Base-by-base conservation (phyloP, 2,113 vertebrate genomes). In the Astur gentilis region DNA sequence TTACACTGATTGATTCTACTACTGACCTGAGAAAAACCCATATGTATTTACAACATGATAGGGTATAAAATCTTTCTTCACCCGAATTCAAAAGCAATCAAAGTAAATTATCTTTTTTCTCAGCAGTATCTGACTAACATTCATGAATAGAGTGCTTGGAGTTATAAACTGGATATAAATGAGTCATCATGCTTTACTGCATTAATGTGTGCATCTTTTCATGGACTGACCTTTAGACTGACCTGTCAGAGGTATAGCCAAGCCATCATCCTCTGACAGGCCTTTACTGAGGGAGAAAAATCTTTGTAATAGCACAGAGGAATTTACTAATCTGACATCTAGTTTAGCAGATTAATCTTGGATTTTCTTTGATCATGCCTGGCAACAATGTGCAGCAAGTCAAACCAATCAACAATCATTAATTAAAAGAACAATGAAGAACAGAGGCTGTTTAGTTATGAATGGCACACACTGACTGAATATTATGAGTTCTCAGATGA, bases 291-390 rank as follows among this genome's bases (percentile, higher is more conserved):
- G 50, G 95, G 92, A 98, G 97, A 97, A 97, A 98, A 98, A 98
- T 98, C 98, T 98, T 98, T 90, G 95, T 97, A 98, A 98, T 98
- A 98, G 96, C 96, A 73, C 93, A 87, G 87, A 99, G 98, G 98
- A 99, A 99, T 99, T 98, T 98, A 95, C 98, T 99, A 99, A 99
- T 99, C 98, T 98, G 95, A 98, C 97, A 97, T 98, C 98, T 98
- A 90, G 76, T 98, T 98, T 98, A 97, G 95, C 94, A 98, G 98
- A 98, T 99, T 98, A 98, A 98, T 98, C 97, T 95, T 97, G 88
- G 96, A 81, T 90, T 76, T 79, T 81, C 98, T 99, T 99, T 99
- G 98, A 99, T 99, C 98, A 98, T 87, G 94, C 64, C 85, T 92
- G 73, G 94, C 94, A 98, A 97, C 97, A 97, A 98, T 96, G 90